Conservation (phyloP, 2,113 vertebrate genomes). For the Brachionichthys hirsutus region DNA sequence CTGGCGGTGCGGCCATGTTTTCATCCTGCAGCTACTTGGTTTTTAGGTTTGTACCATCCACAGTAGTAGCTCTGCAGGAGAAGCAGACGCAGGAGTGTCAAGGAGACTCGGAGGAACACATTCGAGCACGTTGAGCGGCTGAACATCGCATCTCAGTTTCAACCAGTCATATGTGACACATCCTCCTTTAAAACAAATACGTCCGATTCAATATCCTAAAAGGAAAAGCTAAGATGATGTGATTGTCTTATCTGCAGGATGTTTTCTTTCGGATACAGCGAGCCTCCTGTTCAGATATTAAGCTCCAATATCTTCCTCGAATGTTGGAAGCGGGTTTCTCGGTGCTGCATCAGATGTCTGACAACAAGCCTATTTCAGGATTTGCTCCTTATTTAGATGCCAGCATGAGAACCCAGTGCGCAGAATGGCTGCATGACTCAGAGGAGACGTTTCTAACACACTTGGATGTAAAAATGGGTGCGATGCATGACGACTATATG, state of each 20-base stretch:
- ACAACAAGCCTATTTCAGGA: constrained; percentile 3
- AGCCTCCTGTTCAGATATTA: neutral
- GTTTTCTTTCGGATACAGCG: too few relatives aligned
- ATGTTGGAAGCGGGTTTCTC: neutral
- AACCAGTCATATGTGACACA: too few relatives aligned
- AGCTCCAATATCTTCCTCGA: neutral
- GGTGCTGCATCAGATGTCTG: neutral
- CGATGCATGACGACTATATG: constrained; percentile 35
- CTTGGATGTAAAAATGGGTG: constrained; percentile 16
- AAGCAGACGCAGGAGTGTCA: constrained; percentile 4
- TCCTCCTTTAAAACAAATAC: too few relatives aligned
- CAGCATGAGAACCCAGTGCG: neutral
- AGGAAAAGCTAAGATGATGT: neutral
- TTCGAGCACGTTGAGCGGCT: neutral
- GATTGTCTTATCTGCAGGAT: neutral
- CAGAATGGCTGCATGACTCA: constrained; percentile 25
- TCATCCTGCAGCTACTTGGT: constrained; percentile 97
- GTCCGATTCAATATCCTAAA: too few relatives aligned
- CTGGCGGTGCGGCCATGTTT: constrained; percentile 99
- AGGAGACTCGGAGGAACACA: neutral
- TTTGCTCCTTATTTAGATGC: constrained; percentile 3
- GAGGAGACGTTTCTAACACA: constrained; percentile 11
- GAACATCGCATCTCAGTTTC: neutral
- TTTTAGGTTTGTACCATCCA: constrained; percentile 84
- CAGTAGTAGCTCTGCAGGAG: constrained; percentile 81